Base-by-base conservation (phyloP, 2,113 vertebrate genomes). In the Sphyrna mokarran region DNA sequence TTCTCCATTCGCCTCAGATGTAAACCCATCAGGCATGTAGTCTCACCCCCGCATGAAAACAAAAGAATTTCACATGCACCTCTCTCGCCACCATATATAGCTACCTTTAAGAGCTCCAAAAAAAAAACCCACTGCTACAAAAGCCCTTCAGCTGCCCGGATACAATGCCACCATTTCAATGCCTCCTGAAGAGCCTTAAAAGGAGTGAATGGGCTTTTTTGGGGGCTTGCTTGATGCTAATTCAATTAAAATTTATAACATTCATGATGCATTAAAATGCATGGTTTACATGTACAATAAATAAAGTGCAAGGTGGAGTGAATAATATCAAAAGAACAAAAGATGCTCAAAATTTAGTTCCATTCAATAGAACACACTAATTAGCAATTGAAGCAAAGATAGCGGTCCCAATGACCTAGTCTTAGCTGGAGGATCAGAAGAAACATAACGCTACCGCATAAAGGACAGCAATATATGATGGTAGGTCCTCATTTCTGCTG, bases 1-100 rank as follows among this genome's bases (percentile, higher is more conserved):
- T 95, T 96, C 70, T 96, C 80, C 95, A 66, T 95, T 96, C 96
- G 95, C 85, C 96, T 96, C 76, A 54, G 13, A 40, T 40, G 1
- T 8, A 3, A 95, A 95, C 54, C 68, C 80, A 61, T 72, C 94
- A 33, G 70, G 63, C 70, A 43, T 6, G 48, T 37, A 26, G 58
- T 3, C 94, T 95, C 94, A n/a, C 96, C 87, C 68, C 95, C 0
- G 1, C 23, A 0, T 26, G 70, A 5, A 43, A 95, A 96, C 80
- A 96, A 96, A 33, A 61, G 85, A 72, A n/a, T 0, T 80, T 61
- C 89, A 68, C 68, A 89, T 1, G 95, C 72, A 72, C 68, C 66
- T 37, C 37, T 87, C 14, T 72, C 23, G 33, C 83, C 16, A 61
- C 95, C 83, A 85, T n/a, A 87, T 83, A 95, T 63, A 89, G 95